Conservation (phyloP, 2,113 vertebrate genomes). For the Notechis scutatus region DNA sequence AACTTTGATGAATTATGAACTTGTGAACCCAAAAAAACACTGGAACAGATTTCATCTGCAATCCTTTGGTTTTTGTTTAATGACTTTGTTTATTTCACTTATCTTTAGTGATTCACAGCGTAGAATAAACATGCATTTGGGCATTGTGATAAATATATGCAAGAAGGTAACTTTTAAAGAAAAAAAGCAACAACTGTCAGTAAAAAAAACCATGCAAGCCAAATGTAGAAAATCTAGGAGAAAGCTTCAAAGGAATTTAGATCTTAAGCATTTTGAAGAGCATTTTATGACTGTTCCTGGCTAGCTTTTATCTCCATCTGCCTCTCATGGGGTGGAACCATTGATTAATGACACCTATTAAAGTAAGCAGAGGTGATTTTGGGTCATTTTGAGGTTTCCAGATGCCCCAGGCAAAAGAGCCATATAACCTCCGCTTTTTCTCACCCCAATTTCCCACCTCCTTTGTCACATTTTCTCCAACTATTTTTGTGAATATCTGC, state of each 20-base stretch:
- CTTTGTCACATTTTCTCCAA: neutral
- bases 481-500: neutral
- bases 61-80: neutral
- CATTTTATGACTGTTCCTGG: conserved; percentile 33
- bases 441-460: neutral
- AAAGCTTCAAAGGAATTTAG: conserved; percentile 42
- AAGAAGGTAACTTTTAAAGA: conserved; percentile 46
- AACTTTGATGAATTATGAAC: neutral
- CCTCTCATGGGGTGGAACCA: conserved; percentile 29
- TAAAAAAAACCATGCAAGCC: conserved; percentile 26
- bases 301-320: conserved; percentile 51
- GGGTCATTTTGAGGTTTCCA: conserved; percentile 19
- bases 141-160: conserved; percentile 45
- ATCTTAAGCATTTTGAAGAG: conserved; percentile 38
- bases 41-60: neutral
- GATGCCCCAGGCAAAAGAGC: conserved; percentile 8
- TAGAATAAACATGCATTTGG: conserved; percentile 49
- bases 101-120: conserved; percentile 60
- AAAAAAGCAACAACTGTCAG: conserved; percentile 38
- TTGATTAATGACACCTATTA: conserved; percentile 1
- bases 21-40: neutral
- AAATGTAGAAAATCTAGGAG: conserved; percentile 34
- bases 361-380: conserved; percentile 14
- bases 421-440: neutral
- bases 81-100: conserved; percentile 50